These are phyloP conservation scores for Rhynchonycteris naso DNA, from an alignment of 2,797 vertebrate species.

Conservation along the genomic window DNA sequence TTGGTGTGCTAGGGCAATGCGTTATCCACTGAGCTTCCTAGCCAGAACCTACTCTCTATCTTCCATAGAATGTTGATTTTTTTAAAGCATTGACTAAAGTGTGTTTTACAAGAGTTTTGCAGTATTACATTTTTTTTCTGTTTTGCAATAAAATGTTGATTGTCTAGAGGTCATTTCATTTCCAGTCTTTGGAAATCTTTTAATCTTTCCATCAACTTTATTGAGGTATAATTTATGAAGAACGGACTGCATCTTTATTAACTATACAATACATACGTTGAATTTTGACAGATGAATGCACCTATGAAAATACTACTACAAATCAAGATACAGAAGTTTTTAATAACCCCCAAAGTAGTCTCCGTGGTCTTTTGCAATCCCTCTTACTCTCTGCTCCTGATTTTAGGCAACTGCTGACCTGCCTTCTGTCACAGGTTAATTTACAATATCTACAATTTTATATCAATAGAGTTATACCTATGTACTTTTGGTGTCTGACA, in stretches of 20 bases:
- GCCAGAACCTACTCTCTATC: background rate
- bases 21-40: too few relatives aligned
- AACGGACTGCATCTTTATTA: background rate
- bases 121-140: background rate
- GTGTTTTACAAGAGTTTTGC: background rate
- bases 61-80: background rate
- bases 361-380: background rate
- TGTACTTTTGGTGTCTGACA: background rate
- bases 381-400: background rate
- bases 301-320: background rate
- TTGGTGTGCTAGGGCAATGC: too few relatives aligned
- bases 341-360: background rate
- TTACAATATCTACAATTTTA: background rate
- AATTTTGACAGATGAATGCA: background rate
- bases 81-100: background rate
- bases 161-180: background rate
- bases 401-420: background rate
- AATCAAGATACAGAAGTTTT: background rate
- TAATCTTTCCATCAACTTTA: background rate
- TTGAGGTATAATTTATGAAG: conserved; percentile 4
- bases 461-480: background rate
- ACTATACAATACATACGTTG: background rate
- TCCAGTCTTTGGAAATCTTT: background rate
- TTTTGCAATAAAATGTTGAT: conserved; percentile 24
- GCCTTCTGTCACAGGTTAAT: background rate